These are phyloP conservation scores for Hafferia zeledoni DNA, from an alignment of 2,797 vertebrate genomes.

Conservation along the genomic window DNA sequence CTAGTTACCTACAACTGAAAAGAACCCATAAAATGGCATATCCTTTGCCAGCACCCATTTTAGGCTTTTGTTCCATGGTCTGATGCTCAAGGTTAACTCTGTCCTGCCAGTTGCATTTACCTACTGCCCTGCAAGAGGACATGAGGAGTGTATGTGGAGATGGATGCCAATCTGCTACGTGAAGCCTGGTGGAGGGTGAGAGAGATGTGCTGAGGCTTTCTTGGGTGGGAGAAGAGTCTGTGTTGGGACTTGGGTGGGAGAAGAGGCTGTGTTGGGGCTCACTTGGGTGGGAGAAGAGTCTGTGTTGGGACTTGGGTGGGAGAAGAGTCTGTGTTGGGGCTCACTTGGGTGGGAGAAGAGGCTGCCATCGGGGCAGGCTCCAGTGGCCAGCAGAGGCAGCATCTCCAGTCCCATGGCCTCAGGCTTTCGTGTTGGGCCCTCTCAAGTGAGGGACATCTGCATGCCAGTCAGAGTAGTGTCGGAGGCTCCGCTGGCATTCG, in stretches of 20 bases:
- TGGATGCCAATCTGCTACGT: background rate
- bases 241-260: rapidly evolving
- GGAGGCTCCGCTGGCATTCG: too few relatives aligned
- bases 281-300: background rate
- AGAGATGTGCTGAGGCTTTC: background rate
- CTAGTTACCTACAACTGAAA: background rate
- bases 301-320: rapidly evolving
- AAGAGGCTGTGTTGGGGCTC: background rate
- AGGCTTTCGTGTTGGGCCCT: background rate
- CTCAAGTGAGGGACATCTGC: background rate
- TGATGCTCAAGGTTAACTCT: background rate
- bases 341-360: background rate
- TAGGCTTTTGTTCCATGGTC: background rate
- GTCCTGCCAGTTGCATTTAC: background rate
- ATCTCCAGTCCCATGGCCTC: background rate
- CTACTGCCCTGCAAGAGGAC: background rate
- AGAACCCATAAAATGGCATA: background rate
- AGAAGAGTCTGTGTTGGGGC: background rate
- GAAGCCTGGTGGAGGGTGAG: rapidly evolving
- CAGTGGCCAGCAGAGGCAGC: rapidly evolving
- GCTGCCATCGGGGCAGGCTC: background rate
- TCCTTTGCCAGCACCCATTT: background rate
- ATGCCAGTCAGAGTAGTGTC: rapidly evolving
- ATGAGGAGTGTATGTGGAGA: rapidly evolving
- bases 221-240: background rate